phyloP scores from a whole-genome alignment of 1,140 invertebrate species.

The Pogonognathellus flavescens region DNA sequence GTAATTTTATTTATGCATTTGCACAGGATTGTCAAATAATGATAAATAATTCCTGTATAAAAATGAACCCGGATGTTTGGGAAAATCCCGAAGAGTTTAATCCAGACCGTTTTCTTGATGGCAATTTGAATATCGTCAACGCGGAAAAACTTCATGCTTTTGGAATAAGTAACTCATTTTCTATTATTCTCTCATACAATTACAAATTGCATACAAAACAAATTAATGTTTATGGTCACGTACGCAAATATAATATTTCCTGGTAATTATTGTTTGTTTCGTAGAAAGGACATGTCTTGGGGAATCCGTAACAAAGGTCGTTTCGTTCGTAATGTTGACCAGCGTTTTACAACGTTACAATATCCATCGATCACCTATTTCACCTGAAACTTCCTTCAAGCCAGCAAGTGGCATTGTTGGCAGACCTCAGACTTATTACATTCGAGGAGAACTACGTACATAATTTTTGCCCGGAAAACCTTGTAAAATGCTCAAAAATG shows the following conservation, averaged over 20 bases:
- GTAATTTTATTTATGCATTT: not conserved
- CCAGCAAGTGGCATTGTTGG: slow-evolving; percentile 10
- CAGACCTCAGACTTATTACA: not conserved
- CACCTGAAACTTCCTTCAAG: not conserved
- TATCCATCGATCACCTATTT: not conserved
- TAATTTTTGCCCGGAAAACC: too few species aligned
- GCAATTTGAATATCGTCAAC: not conserved
- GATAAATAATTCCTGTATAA: slow-evolving; percentile 22
- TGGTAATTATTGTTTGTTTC: not conserved
- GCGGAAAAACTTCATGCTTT: slow-evolving; percentile 32
- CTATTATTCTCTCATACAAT: not conserved
- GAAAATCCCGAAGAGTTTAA: not conserved
- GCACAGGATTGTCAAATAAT: not conserved
- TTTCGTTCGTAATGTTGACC: not conserved
- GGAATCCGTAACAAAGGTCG: not conserved
- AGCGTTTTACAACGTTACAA: not conserved
- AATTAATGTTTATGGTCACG: too few species aligned
- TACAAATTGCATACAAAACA: not conserved
- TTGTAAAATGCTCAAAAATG: too few species aligned
- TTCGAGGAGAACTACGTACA: not conserved
- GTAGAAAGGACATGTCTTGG: slow-evolving; percentile 16
- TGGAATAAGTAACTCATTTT: slow-evolving; percentile 5
- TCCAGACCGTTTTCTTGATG: slow-evolving; percentile 35
- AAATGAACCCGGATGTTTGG: not conserved
- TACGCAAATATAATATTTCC: not conserved